phyloP scores from a whole-genome alignment of 1,140 invertebrate genomes.

The Eufriesea mexicana region DNA sequence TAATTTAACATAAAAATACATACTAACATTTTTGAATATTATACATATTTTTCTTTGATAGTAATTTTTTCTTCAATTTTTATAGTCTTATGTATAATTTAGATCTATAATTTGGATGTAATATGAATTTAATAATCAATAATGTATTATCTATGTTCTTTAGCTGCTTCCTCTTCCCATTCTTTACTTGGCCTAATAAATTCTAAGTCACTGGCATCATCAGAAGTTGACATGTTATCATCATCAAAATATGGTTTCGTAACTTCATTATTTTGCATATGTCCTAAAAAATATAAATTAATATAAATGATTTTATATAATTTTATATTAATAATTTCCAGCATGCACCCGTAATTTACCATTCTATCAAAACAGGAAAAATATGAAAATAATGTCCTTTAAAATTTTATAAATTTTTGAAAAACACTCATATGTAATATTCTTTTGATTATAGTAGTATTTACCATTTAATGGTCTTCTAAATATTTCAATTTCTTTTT shows the following conservation, averaged over 20 bases:
- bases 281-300: constrained; percentile 34
- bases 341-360: neutral
- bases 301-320: neutral
- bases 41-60: neutral
- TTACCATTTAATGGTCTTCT: constrained; percentile 83
- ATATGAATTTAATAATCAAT: constrained; percentile 11
- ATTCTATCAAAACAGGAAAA: neutral
- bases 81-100: constrained; percentile 1
- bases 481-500: constrained; percentile 86
- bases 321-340: neutral
- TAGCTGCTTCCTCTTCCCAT: constrained; percentile 57
- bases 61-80: constrained; percentile 9
- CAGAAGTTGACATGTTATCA: constrained; percentile 71
- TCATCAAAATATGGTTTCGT: constrained; percentile 81
- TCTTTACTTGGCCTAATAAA: constrained; percentile 79
- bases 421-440: neutral
- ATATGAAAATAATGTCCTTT: neutral
- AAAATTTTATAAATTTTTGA: neutral
- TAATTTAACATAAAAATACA: neutral
- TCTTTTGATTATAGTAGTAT: constrained; percentile 11
- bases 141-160: constrained; percentile 48
- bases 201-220: constrained; percentile 80
- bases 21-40: neutral
- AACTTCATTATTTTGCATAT: constrained; percentile 39
- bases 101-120: neutral